phyloP scores from a whole-genome alignment of 1,140 invertebrate genomes.

The Drosophila pallidifrons region DNA sequence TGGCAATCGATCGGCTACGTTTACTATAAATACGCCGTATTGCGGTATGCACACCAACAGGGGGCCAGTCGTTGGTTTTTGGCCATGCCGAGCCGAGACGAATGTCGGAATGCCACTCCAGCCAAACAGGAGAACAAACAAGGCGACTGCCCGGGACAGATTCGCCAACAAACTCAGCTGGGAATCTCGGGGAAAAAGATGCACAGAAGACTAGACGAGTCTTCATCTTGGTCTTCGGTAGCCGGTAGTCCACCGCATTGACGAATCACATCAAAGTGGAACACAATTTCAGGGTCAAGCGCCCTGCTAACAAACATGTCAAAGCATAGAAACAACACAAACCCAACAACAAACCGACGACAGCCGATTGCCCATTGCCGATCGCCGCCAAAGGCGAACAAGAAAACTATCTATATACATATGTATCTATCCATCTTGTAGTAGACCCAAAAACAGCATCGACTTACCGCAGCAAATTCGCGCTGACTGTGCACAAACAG shows the following conservation, averaged over 20 bases:
- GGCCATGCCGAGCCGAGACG: constrained; percentile 37
- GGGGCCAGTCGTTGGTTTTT: background rate
- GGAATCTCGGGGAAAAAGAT: constrained; percentile 48
- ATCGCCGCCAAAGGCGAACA: constrained; percentile 59
- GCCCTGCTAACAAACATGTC: constrained; percentile 77
- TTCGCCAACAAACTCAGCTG: constrained; percentile 81
- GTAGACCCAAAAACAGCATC: constrained; percentile 62
- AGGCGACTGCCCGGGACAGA: constrained; percentile 46
- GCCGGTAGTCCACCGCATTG: constrained; percentile 82
- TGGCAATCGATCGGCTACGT: constrained; percentile 71
- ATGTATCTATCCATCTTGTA: background rate
- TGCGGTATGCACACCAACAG: constrained; percentile 58
- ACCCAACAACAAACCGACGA: constrained; percentile 55
- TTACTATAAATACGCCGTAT: constrained; percentile 75
- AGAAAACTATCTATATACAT: background rate
- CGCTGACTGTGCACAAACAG: constrained; percentile 72
- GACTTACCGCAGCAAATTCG: constrained; percentile 81
- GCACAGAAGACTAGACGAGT: constrained; percentile 24
- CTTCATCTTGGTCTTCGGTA: constrained; percentile 45
- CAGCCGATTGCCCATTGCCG: constrained; percentile 39
- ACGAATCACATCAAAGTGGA: constrained; percentile 84
- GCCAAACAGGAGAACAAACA: constrained; percentile 33
- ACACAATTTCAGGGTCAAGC: constrained; percentile 69
- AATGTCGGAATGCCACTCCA: constrained; percentile 37
- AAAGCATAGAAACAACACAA: constrained; percentile 54